These are phyloP conservation scores for Geophilus truncorum DNA, from an alignment of 2,888 invertebrate species.

Conservation along the genomic window DNA sequence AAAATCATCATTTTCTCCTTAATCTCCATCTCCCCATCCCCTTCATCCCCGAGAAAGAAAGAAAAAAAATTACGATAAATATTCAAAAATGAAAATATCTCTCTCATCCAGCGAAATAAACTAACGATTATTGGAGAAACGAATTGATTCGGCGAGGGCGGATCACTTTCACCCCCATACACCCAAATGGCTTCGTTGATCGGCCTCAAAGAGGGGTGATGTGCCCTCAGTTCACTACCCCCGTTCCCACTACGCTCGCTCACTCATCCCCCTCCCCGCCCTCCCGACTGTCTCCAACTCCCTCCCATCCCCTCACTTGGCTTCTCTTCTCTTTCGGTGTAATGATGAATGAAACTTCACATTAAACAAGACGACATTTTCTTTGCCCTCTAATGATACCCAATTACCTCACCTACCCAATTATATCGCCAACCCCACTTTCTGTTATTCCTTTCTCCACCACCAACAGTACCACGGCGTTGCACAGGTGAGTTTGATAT, in stretches of 20 bases:
- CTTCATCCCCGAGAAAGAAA: neutral
- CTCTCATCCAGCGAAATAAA: neutral
- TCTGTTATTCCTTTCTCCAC: neutral
- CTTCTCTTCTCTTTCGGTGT: neutral
- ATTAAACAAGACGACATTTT: conserved; percentile 15
- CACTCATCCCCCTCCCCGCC: neutral
- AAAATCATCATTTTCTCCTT: neutral
- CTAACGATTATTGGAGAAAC: conserved; percentile 25
- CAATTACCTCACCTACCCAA: neutral
- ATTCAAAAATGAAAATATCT: neutral
- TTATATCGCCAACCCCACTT: neutral
- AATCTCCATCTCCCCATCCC: neutral
- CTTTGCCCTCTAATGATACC: neutral
- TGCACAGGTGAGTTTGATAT: neutral
- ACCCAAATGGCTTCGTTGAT: conserved; percentile 27
- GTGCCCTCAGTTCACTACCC: conserved; percentile 20
- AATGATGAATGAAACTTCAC: conserved; percentile 27
- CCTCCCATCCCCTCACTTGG: neutral
- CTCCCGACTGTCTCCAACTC: neutral
- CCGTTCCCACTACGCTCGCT: neutral
- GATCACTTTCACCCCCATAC: conserved; percentile 27
- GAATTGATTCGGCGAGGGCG: conserved; percentile 21
- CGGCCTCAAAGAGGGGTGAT: conserved; percentile 25
- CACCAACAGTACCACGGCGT: neutral
- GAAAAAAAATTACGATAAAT: neutral